Base-by-base conservation (phyloP, 2,797 vertebrate species). In the Megaceryle alcyon region DNA sequence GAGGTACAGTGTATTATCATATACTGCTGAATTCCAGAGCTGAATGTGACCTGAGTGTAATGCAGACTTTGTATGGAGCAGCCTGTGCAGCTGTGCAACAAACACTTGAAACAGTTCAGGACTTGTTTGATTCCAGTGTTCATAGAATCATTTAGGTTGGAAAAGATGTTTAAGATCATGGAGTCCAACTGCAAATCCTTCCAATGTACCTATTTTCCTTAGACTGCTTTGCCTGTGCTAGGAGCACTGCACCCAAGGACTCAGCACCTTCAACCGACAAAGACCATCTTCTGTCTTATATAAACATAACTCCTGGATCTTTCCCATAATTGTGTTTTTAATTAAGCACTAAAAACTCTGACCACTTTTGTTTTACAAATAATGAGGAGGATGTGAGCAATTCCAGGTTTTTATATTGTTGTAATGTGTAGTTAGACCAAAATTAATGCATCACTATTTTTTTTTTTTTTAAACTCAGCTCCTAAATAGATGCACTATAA, bases 41-140 rank as follows among this genome's bases (percentile, higher is more conserved):
- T 43, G 70, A 20, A 8, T 0, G 14, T 54, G 51, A 14, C n/a
- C 60, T 1, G 10, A 23, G 51, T 6, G 37, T 26, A 41, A 23
- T 5, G 26, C 66, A n/a, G 35, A 17, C 12, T 48, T 9, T 25
- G 35, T 4, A 4, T 11, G 37, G 17, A 28, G 41, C 5, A 51
- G 68, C 33, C n/a, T 2, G 4, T 25, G 63, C 4, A 31, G 39
- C 6, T 41, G 60, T 26, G 15, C 53, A 33, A 48, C 66, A 29
- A 9, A 5, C 31, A 0, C 31, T 2, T 12, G 53, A 39, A 48
- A 14, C 4, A 10, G 10, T 1, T 15, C 15, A 39, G 46, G 21
- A 31, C 82, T 37, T 10, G 1, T 7, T 25, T 49, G 12, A 6
- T 31, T 29, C 43, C 69, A 18, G 35, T 1, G 13, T n/a, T 41